Percentiles rank a stretch among this genome's conserved stretches.
phyloP scores from a whole-genome alignment of 2,113 vertebrate species.

The Anoplopoma fimbria region DNA sequence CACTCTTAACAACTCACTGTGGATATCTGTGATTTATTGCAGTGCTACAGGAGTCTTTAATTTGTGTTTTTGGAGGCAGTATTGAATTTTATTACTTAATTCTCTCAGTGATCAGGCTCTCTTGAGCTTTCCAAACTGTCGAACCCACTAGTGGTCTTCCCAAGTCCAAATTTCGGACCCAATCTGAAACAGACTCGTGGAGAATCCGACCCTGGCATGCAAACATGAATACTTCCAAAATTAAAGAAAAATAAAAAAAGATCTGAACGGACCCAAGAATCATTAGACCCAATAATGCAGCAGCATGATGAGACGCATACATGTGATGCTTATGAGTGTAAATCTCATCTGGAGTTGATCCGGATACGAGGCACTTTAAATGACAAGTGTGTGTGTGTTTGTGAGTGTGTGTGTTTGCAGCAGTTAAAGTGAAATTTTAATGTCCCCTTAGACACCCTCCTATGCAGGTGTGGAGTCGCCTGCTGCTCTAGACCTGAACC shows the following conservation, averaged over 20 bases:
- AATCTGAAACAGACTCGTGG: background rate
- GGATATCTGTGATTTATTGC: conserved; percentile 27
- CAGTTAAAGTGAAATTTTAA: conserved; percentile 70
- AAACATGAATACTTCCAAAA: background rate
- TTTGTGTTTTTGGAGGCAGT: background rate
- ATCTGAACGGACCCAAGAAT: background rate
- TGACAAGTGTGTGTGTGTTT: background rate
- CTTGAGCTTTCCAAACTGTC: background rate
- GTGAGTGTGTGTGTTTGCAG: conserved; percentile 8
- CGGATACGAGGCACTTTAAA: background rate
- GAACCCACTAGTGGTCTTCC: background rate
- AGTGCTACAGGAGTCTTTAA: background rate
- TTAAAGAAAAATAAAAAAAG: background rate
- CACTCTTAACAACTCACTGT: background rate
- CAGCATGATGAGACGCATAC: background rate
- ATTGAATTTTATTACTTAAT: conserved; percentile 1
- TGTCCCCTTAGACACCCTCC: conserved; percentile 58
- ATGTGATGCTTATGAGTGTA: background rate
- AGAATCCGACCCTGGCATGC: no score
- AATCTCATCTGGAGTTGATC: conserved; percentile 21
- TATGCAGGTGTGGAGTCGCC: conserved; percentile 75
- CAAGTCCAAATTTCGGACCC: conserved; percentile 10
- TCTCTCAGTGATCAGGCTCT: background rate
- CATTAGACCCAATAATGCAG: background rate
- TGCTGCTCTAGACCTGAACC: conserved; percentile 57